Percentiles rank a stretch among this genome's conserved stretches.
Conservation (phyloP, 1,140 invertebrate genomes). For the Vanessa atalanta region DNA sequence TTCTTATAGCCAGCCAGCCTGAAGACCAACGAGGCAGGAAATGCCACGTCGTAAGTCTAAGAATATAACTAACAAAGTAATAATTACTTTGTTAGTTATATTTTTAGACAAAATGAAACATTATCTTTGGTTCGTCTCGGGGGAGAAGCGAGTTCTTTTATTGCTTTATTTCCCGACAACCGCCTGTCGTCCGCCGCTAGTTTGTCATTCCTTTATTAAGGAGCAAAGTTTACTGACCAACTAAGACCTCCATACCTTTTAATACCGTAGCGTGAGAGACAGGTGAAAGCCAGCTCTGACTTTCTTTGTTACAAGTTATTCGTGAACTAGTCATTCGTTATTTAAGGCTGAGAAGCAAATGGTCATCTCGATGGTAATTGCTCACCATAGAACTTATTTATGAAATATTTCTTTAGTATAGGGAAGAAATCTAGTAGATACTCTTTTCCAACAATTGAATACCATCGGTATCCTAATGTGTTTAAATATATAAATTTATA, state of each 20-base stretch:
- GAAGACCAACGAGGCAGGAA: too few relatives aligned
- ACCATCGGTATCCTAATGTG: too few relatives aligned
- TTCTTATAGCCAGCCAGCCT: too few relatives aligned
- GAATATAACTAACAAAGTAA: too few relatives aligned
- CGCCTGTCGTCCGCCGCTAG: slow-evolving; percentile 1
- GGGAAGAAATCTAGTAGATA: too few relatives aligned
- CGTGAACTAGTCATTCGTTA: not conserved
- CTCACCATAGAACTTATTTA: too few relatives aligned
- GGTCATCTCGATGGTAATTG: too few relatives aligned
- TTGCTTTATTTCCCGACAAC: slow-evolving; percentile 21
- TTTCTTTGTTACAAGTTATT: not conserved
- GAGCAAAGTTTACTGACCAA: slow-evolving; percentile 22
- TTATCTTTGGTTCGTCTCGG: not conserved
- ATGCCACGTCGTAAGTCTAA: too few relatives aligned
- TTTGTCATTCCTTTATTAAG: slow-evolving; percentile 28
- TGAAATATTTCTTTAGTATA: too few relatives aligned
- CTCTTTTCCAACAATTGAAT: too few relatives aligned
- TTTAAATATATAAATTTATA: too few relatives aligned
- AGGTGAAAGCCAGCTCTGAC: not conserved
- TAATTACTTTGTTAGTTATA: not conserved
- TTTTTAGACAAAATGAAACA: not conserved
- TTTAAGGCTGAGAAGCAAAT: too few relatives aligned
- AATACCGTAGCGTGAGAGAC: not conserved
- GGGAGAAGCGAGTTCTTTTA: slow-evolving; percentile 14
- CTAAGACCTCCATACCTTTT: not conserved